Base-by-base conservation (phyloP, 1,140 invertebrate species). In the Gryllus bimaculatus region DNA sequence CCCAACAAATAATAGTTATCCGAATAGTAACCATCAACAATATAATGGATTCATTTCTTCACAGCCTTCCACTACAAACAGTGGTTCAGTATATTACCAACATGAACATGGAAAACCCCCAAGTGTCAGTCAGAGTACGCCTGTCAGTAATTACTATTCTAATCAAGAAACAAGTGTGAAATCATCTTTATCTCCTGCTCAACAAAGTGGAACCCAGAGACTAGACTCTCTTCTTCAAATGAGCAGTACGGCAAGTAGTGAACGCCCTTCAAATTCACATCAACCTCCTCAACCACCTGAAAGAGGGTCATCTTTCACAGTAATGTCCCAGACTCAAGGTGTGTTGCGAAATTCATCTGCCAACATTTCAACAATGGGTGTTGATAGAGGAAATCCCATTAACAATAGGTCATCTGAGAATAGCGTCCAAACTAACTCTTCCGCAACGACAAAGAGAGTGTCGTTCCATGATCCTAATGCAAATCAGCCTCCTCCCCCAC, bases 221-320 rank as follows among this genome's bases (percentile, higher is more conserved):
- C 78, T 80, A 4, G 80, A 80, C 39, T 80, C 80, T 15, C 80
- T 80, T 75, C 76, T 80, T 12, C 48, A 48, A 47, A 77, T 47
- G 39, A 21, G 76, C 15, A n/a, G 21, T 15, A 48, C 76, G 8
- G 48, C 18, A 18, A 20, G 8, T 18, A 48, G 48, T 18, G 76
- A 48, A 10, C 47, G 76, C 39, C 47, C 47, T 47, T 8, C 47
- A 8, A 77, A 77, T 48, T 10, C 47, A 74, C 6, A 18, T 10
- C 8, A 21, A 21, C 90, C 91, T 47, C 93, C 93, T 20, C 89
- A 91, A 77, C 93, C 93, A 21, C 93, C 93, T 0, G 92, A 93
- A 85, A 89, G 93, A 81, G 93, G 93, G 74, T 94, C 93, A 7
- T 94, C 93, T 78, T 95, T 93, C 85, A 90, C 93, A 0, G 90